These are phyloP conservation scores for Magallana angulata DNA, from an alignment of 1,140 invertebrate genomes.

Conservation along the genomic window DNA sequence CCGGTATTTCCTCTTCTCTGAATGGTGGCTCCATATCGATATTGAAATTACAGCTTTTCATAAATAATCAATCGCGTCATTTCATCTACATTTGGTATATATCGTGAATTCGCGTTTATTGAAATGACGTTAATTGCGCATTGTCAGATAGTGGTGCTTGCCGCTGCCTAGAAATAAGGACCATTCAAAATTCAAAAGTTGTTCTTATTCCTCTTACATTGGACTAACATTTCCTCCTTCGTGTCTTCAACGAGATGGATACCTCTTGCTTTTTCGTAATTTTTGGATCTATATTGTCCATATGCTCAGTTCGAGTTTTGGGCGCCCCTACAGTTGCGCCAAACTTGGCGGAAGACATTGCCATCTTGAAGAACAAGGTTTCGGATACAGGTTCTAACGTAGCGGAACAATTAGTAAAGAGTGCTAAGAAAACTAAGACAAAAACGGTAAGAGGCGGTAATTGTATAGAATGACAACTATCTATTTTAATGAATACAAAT, in stretches of 20 bases:
- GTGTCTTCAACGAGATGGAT: not conserved
- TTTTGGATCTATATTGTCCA: too few species aligned
- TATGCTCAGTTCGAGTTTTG: too few species aligned
- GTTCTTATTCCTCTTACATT: not conserved
- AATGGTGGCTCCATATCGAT: not conserved
- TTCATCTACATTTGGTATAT: slow-evolving; percentile 6
- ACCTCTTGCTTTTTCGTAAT: not conserved
- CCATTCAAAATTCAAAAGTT: not conserved
- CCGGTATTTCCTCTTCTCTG: slow-evolving; percentile 8
- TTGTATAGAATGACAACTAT: too few species aligned
- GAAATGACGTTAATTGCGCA: not conserved
- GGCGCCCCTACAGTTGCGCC: too few species aligned
- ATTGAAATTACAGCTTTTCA: slow-evolving; percentile 19
- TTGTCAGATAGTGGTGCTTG: not conserved
- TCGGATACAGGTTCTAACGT: too few species aligned
- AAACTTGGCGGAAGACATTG: too few species aligned
- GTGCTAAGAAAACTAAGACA: too few species aligned
- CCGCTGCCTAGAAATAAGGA: not conserved
- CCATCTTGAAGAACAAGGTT: too few species aligned
- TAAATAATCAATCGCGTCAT: not conserved
- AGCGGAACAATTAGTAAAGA: too few species aligned
- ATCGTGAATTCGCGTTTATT: not conserved
- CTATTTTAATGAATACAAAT: too few species aligned
- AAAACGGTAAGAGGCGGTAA: too few species aligned
- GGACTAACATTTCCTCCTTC: not conserved